These are phyloP conservation scores for Cosmopolites sordidus DNA, from an alignment of 2,888 invertebrate species.

Conservation along the genomic window DNA sequence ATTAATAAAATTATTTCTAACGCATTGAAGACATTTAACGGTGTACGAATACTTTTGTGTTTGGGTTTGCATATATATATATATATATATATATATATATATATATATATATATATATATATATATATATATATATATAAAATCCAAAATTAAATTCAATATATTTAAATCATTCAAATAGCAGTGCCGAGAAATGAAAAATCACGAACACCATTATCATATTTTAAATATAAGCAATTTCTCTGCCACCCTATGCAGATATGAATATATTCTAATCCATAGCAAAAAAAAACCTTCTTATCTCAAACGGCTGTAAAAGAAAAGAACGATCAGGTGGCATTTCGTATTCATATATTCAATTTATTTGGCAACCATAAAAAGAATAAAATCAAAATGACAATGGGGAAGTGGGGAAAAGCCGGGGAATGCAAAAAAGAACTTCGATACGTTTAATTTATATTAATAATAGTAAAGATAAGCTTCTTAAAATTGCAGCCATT, in stretches of 20 bases:
- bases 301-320: neutral
- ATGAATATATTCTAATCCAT: neutral
- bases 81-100: too few species aligned
- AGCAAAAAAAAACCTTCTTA: neutral
- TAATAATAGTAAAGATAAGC: conserved; percentile 38
- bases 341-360: conserved; percentile 37
- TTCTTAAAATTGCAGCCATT: conserved; percentile 36
- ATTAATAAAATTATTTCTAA: too few species aligned
- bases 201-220: too few species aligned
- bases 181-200: too few species aligned
- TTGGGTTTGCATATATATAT: too few species aligned
- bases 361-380: conserved; percentile 32
- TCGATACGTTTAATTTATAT: conserved; percentile 36
- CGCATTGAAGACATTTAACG: too few species aligned
- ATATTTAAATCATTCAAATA: too few species aligned
- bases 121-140: too few species aligned
- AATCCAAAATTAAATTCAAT: too few species aligned
- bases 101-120: too few species aligned
- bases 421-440: conserved; percentile 24
- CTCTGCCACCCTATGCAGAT: neutral
- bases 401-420: conserved; percentile 25
- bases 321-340: conserved; percentile 32
- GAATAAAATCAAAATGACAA: conserved; percentile 34
- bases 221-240: too few species aligned
- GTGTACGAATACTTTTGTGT: too few species aligned